A percentile compares a stretch with the other conserved stretches of the same genome.
phyloP scores from a whole-genome alignment of 2,888 invertebrate species.

The Sylvicola cinctus region DNA sequence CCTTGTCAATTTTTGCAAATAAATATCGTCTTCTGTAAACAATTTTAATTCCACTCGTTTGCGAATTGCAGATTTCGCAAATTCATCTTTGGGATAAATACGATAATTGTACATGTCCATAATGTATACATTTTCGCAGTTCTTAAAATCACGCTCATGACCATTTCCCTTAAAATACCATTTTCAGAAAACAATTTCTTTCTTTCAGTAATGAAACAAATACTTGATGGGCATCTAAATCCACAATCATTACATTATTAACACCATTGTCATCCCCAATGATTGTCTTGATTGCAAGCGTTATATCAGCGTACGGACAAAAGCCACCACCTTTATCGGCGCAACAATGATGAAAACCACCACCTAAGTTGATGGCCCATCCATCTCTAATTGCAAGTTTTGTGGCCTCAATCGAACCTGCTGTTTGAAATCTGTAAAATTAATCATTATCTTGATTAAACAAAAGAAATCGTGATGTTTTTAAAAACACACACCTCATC shows the following conservation, averaged over 20 bases:
- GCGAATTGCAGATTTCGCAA: conserved; percentile 50
- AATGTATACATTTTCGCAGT: conserved; percentile 54
- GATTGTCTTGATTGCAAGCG: conserved; percentile 49
- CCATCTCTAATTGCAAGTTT: conserved; percentile 62
- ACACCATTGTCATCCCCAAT: conserved; percentile 32
- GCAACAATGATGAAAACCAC: conserved; percentile 81
- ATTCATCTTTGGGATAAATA: conserved; percentile 60
- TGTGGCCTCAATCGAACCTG: conserved; percentile 65
- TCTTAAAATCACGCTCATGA: conserved; percentile 59
- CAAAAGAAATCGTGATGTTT: neutral
- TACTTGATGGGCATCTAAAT: conserved; percentile 86
- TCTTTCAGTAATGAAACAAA: too few relatives aligned
- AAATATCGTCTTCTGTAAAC: conserved; percentile 43
- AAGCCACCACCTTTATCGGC: conserved; percentile 61
- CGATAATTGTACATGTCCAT: conserved; percentile 67
- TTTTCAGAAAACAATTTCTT: too few relatives aligned
- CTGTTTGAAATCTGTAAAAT: conserved; percentile 43
- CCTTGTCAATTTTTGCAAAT: conserved; percentile 43
- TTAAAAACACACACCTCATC: conserved; percentile 35
- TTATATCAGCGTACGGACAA: conserved; percentile 79
- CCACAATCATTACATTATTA: conserved; percentile 64
- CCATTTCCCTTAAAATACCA: conserved; percentile 55
- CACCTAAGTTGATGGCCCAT: conserved; percentile 81
- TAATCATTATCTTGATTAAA: conserved; percentile 3
- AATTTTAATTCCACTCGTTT: conserved; percentile 43